These are phyloP conservation scores for Axis porcinus DNA, from an alignment of 2,113 vertebrate species.

Conservation along the genomic window DNA sequence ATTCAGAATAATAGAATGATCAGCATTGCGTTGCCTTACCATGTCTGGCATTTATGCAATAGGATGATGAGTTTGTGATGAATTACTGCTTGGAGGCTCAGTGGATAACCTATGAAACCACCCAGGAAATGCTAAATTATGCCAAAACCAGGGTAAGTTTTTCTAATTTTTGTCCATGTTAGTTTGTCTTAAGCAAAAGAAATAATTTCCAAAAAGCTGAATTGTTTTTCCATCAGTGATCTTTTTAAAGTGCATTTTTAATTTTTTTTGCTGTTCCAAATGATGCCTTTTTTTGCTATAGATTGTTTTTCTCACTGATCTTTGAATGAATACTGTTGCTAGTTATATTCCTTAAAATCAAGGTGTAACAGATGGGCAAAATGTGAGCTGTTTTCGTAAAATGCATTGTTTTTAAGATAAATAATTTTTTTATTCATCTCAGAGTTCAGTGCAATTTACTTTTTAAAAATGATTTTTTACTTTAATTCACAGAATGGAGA, in stretches of 20 bases:
- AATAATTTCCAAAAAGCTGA: neutral
- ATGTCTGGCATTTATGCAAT: neutral
- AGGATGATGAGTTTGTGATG: slow-evolving; percentile 95
- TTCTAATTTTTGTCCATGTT: neutral
- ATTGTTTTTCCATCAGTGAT: neutral
- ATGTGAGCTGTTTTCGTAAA: neutral
- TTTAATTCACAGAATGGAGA: neutral
- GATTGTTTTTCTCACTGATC: neutral
- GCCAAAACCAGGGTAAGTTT: slow-evolving; percentile 81
- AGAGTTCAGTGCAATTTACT: neutral
- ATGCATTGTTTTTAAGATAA: neutral
- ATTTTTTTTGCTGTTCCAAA: neutral
- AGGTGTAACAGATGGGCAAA: neutral
- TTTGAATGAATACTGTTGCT: neutral
- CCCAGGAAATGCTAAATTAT: slow-evolving; percentile 93
- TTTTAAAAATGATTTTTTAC: neutral
- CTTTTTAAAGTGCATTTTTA: neutral
- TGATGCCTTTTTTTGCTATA: neutral
- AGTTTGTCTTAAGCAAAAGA: neutral
- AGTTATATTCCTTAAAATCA: neutral
- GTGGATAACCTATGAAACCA: slow-evolving; percentile 92
- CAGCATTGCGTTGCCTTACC: neutral
- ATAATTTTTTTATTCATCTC: neutral
- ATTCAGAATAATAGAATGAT: neutral
- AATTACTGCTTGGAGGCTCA: slow-evolving; percentile 93